phyloP scores from a whole-genome alignment of 2,113 vertebrate genomes.

The Bagarius yarrelli region DNA sequence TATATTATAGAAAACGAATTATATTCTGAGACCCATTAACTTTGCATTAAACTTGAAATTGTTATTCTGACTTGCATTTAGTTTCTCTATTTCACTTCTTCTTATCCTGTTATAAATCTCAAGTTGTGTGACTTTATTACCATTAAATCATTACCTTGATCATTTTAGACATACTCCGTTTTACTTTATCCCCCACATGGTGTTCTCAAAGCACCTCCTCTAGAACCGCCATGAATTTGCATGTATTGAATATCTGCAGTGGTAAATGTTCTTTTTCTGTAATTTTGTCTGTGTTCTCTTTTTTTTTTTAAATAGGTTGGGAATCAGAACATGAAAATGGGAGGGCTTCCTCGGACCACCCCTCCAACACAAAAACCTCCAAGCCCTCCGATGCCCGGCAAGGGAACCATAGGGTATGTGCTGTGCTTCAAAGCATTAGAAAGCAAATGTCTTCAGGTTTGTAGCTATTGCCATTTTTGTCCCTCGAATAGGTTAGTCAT shows the following conservation, averaged over 20 bases:
- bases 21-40: neutral
- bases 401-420: constrained; percentile 88
- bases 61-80: neutral
- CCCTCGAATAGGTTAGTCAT: neutral
- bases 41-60: too few relatives aligned
- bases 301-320: constrained; percentile 75
- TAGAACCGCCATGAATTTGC: neutral
- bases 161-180: neutral
- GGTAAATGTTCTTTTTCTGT: neutral
- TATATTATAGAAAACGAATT: too few relatives aligned
- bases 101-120: neutral
- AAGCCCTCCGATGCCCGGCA: constrained; percentile 87
- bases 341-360: constrained; percentile 83
- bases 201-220: neutral
- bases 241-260: neutral
- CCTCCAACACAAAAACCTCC: constrained; percentile 93
- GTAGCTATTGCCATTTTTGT: neutral
- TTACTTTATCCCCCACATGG: neutral
- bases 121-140: too few relatives aligned
- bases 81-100: neutral
- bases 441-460: neutral
- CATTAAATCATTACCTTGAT: too few relatives aligned
- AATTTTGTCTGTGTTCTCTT: neutral
- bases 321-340: constrained; percentile 89
- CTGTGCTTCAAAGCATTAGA: neutral